phyloP scores from a whole-genome alignment of 1,140 invertebrate genomes.

The Portunus trituberculatus region DNA sequence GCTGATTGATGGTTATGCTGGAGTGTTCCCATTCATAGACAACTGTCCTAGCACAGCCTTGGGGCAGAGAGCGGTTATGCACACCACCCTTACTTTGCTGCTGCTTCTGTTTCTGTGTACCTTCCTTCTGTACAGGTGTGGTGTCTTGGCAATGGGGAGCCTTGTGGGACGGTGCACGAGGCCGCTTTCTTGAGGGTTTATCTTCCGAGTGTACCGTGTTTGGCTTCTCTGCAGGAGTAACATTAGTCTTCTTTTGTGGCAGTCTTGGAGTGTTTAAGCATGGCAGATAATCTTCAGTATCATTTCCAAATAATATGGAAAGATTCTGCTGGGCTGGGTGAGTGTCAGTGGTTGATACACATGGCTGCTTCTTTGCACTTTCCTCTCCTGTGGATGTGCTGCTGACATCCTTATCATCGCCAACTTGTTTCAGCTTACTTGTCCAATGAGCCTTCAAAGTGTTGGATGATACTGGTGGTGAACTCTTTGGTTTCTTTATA shows the following conservation, averaged over 20 bases:
- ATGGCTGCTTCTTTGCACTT: neutral
- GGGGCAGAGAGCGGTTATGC: neutral
- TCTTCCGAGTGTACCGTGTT: neutral
- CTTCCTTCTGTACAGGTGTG: neutral
- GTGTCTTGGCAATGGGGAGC: neutral
- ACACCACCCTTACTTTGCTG: neutral
- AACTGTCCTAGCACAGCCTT: neutral
- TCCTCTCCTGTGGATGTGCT: conserved; percentile 52
- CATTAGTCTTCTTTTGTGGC: too few relatives aligned
- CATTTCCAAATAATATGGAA: too few relatives aligned
- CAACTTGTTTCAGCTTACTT: neutral
- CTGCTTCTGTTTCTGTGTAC: neutral
- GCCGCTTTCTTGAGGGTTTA: neutral
- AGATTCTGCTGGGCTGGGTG: neutral
- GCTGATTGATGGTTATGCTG: neutral
- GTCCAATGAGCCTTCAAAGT: neutral
- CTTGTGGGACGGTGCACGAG: neutral
- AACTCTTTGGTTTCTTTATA: neutral
- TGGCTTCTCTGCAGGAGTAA: too few relatives aligned
- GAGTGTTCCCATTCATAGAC: neutral
- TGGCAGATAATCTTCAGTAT: too few relatives aligned
- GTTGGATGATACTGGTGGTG: neutral
- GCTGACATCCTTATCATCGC: neutral
- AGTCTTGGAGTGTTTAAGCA: too few relatives aligned
- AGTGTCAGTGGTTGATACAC: neutral